Conservation (phyloP, 2,888 invertebrate genomes). For the Rhaphigaster nebulosa region DNA sequence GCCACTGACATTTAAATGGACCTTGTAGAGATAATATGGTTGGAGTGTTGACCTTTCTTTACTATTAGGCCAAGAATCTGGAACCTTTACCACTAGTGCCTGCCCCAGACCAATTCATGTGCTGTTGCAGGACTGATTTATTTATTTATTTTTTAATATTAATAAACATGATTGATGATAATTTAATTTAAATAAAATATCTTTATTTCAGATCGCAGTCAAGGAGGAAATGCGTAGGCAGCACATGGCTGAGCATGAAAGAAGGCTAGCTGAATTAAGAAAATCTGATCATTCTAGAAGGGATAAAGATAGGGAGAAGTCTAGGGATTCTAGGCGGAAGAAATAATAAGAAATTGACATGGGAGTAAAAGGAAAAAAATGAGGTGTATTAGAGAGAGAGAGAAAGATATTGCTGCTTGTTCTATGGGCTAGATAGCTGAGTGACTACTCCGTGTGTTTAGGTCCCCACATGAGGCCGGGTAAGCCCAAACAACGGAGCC, state of each 20-base stretch:
- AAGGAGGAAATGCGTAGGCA: slow-evolving; percentile 90
- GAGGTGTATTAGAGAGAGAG: slow-evolving; percentile 48
- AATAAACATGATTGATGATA: too few relatives aligned
- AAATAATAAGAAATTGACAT: slow-evolving; percentile 60
- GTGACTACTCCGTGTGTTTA: slow-evolving; percentile 59
- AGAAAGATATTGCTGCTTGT: slow-evolving; percentile 49
- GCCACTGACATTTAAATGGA: too few relatives aligned
- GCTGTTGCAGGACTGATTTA: too few relatives aligned
- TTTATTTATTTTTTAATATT: too few relatives aligned
- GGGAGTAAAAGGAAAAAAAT: slow-evolving; percentile 59
- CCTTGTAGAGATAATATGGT: too few relatives aligned
- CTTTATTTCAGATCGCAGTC: slow-evolving; percentile 79
- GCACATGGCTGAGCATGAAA: slow-evolving; percentile 89
- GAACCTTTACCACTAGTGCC: too few relatives aligned
- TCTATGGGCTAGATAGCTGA: slow-evolving; percentile 60
- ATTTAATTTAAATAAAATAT: not conserved
- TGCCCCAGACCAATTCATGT: too few relatives aligned
- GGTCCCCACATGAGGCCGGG: slow-evolving; percentile 57
- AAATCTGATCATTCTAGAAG: slow-evolving; percentile 63
- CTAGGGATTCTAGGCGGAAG: slow-evolving; percentile 62
- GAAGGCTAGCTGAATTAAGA: slow-evolving; percentile 77
- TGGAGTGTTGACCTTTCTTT: too few relatives aligned
- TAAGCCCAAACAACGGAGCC: slow-evolving; percentile 55
- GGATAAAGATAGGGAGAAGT: slow-evolving; percentile 62
- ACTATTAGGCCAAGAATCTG: too few relatives aligned